Percentiles rank a stretch among this genome's conserved stretches.
phyloP scores from a whole-genome alignment of 2,113 vertebrate genomes.

The Syngnathoides biaculeatus region DNA sequence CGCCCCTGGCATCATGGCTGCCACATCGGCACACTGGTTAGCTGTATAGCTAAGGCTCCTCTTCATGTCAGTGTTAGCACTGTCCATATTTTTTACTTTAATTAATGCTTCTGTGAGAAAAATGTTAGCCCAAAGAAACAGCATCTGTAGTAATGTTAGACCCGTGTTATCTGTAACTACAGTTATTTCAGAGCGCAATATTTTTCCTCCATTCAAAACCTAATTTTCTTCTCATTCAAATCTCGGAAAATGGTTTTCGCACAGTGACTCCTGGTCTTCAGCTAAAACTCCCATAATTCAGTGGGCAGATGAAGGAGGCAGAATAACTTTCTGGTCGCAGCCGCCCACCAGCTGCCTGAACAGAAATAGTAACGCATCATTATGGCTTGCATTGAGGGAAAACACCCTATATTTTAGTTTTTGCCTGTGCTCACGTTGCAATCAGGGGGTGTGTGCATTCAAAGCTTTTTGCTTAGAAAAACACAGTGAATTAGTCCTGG shows the following conservation, averaged over 20 bases:
- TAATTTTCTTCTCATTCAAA: conserved; percentile 28
- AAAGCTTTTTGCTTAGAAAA: conserved; percentile 60
- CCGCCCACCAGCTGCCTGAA: conserved; percentile 72
- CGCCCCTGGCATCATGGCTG: no score
- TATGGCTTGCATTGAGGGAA: conserved; percentile 68
- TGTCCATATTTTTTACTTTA: no score
- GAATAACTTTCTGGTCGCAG: conserved; percentile 64
- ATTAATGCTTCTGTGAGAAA: background rate
- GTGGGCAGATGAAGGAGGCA: conserved; percentile 65
- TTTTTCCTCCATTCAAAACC: background rate
- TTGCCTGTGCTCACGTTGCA: conserved; percentile 72
- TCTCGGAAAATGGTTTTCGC: conserved; percentile 30
- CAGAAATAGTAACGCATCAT: conserved; percentile 78
- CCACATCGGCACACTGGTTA: no score
- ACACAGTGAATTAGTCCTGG: conserved; percentile 71
- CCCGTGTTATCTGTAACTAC: background rate
- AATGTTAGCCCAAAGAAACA: background rate
- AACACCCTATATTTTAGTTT: conserved; percentile 77
- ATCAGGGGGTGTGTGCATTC: conserved; percentile 68
- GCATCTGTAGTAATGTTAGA: background rate
- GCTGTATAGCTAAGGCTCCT: no score
- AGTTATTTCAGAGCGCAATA: background rate
- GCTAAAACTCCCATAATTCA: conserved; percentile 50
- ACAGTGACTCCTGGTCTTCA: conserved; percentile 51
- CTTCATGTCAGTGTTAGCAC: no score